Evolutionary conservation across 2,888 invertebrate genomes (phyloP).

Genomic region (Caenorhabditis sinica): DNA sequence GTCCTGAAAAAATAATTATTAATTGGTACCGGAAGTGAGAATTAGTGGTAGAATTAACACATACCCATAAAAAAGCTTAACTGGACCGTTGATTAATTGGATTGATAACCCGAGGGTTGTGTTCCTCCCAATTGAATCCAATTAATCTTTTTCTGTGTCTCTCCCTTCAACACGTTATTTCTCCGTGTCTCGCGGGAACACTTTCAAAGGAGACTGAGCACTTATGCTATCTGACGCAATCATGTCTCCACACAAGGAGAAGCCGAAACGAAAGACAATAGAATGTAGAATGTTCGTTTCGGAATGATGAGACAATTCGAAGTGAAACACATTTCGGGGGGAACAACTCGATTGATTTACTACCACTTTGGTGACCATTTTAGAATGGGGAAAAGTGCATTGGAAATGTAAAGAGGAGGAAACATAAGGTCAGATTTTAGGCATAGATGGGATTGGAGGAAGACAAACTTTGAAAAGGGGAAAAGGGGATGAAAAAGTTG

Average conservation of each 20-base stretch:
- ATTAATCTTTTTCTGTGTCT: slow-evolving; percentile 50
- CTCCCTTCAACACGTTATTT: slow-evolving; percentile 12
- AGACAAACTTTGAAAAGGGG: background rate
- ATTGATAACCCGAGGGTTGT: slow-evolving; percentile 19
- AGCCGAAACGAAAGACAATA: slow-evolving; percentile 31
- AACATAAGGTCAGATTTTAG: slow-evolving; percentile 31
- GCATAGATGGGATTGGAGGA: slow-evolving; percentile 12
- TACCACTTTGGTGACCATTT: slow-evolving; percentile 1
- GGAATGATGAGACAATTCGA: slow-evolving; percentile 56
- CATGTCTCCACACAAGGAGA: slow-evolving; percentile 12
- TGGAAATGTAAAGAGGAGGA: background rate
- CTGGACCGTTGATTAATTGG: slow-evolving; percentile 36
- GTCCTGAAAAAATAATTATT: background rate
- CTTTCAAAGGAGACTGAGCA: slow-evolving; percentile 45
- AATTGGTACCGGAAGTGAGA: slow-evolving; percentile 3
- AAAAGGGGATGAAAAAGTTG: background rate
- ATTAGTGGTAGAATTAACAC: slow-evolving; percentile 1
- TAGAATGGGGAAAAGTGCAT: slow-evolving; percentile 8
- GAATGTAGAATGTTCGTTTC: slow-evolving; percentile 19
- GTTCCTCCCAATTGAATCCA: slow-evolving; percentile 12
- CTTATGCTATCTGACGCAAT: slow-evolving; percentile 65
- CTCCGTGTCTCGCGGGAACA: slow-evolving; percentile 50
- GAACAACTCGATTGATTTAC: slow-evolving; percentile 55
- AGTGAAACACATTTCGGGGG: slow-evolving; percentile 35
- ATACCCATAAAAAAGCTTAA: slow-evolving; percentile 44